Evolutionary conservation across 1,140 invertebrate genomes (phyloP).

Genomic region (Hyphantria cunea): DNA sequence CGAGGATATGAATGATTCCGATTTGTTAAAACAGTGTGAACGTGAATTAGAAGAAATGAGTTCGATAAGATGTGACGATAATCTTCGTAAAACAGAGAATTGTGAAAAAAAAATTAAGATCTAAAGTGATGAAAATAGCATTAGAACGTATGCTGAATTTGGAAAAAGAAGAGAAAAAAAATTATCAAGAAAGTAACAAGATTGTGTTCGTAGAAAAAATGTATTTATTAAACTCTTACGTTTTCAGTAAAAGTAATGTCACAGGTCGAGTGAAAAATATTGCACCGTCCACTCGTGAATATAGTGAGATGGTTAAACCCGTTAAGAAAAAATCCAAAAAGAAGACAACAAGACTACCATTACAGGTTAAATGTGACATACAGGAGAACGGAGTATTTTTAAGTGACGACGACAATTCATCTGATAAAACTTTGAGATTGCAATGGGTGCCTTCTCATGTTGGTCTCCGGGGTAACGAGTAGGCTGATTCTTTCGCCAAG

Average conservation of each 20-base stretch:
- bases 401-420: no score
- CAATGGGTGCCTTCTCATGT: no score
- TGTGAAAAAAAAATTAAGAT: slow-evolving; percentile 9
- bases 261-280: not conserved
- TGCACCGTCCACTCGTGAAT: not conserved
- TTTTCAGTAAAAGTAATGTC: not conserved
- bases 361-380: not conserved
- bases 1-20: not conserved
- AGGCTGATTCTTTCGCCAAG: no score
- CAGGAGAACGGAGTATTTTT: not conserved
- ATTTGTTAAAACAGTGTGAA: no score
- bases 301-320: not conserved
- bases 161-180: not conserved
- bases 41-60: no score
- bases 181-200: not conserved
- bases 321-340: not conserved
- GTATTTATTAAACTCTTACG: not conserved
- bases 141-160: not conserved
- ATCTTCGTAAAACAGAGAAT: not conserved
- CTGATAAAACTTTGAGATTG: no score
- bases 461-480: no score
- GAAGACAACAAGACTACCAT: not conserved
- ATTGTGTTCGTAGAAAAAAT: not conserved
- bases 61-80: not conserved
- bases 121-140: slow-evolving; percentile 9